Evolutionary conservation across 2,113 vertebrate genomes (phyloP), one percentile per base, ranked within the genome.

Genomic region (Cynoglossus semilaevis): DNA sequence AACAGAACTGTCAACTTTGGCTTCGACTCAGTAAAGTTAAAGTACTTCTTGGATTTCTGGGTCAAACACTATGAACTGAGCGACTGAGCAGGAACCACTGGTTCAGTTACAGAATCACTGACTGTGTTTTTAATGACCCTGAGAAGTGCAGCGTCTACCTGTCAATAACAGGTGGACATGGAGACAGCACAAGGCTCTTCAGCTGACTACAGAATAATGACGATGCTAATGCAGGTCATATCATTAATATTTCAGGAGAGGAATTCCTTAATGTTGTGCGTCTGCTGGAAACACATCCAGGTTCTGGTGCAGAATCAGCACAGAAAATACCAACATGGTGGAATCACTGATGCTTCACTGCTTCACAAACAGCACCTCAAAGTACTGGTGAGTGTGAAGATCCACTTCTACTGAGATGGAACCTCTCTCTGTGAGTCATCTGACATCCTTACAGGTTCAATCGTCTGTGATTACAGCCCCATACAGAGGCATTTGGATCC

Each of bases 181-280:
- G 22, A 29, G 3, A 75, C 36, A 29, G 68, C 57, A 29, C 59
- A 60, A 68, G 67, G 58, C 76, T 70, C 74, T 70, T 79, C 65
- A 79, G 60, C 52, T 43, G 65, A 71, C 68, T 76, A 70, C 78
- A 81, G 78, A 76, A 82, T 77, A 82, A 78, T 70, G 61, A 70
- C 45, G 57, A 68, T 68, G 61, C 70, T 71, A 84, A 84, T 80
- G 74, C 67, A 63, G 77, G 78, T 77, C 81, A 84, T 80, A 78
- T 12, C 65, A 73, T 84, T 71, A 83, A 78, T 74, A 73, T 80
- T 81, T 81, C 78, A 86, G 55, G 15, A 68, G 46, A 40, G 22
- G 22, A 29, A 29, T 52, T 45, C 35, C 55, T 63, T 60, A 15
- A 13, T 55, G 67, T 72, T 66, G 67, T 22, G 65, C 51, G 36